Base-by-base conservation (phyloP, 1,140 invertebrate genomes). In the Drosophila pandora region DNA sequence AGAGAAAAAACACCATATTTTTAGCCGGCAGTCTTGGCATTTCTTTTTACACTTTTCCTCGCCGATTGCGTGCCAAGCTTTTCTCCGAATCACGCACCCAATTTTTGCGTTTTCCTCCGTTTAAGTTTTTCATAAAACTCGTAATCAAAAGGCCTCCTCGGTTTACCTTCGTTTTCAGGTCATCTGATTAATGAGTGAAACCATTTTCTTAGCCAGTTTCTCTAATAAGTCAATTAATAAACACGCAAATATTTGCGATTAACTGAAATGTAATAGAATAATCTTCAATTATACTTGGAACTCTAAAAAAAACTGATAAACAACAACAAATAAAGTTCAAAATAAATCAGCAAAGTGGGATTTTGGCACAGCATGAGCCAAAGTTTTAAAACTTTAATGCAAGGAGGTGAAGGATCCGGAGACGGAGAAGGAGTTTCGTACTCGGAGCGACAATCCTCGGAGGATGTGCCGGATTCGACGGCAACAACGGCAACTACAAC, bases 331-430 rank as follows among this genome's bases (percentile, higher is more conserved):
- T 48, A 53, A 61, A 47, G 7, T 43, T 28, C 13, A 48, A 45
- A 61, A 23, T 5, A 41, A 55, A 53, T 32, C 21, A 68, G 21
- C 41, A 60, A 13, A 34, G 52, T 43, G 54, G 10, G n/a, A 65
- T 74, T 68, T 79, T 87, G 63, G 47, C 72, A 50, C 56, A 89
- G 52, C 30, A 91, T 91, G 90, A 88, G 89, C 74, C 89, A 90
- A 88, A 90, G 76, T 88, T 84, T 90, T 71, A 76, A 91, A 78
- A 89, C 73, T 67, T 74, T 83, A 73, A 79, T 90, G 56, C 73
- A 78, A 23, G 76, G 61, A 2, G 58, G 68, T 2, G 62, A 56
- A 3, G 63, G 70, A 9, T 58, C 43, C n/a, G 61, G 61, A 30
- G 53, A 76, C 28, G 72, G 54, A 30, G 53, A 76, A 23, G 72